These are phyloP conservation scores for Carassius gibelio DNA, from an alignment of 2,113 vertebrate genomes.

Conservation along the genomic window DNA sequence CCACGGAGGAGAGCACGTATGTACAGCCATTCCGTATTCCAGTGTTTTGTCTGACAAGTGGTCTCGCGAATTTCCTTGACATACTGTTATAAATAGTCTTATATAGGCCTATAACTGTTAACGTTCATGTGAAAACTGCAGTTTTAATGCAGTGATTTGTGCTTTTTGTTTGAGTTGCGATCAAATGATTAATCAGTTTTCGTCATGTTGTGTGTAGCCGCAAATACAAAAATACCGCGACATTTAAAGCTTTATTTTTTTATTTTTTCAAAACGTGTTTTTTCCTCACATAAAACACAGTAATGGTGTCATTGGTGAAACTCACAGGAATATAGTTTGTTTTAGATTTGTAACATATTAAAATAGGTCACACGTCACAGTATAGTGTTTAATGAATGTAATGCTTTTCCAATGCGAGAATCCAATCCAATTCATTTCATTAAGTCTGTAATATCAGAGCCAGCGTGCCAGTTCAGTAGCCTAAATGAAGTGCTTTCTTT, in stretches of 20 bases:
- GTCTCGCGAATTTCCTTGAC: slow-evolving; percentile 23
- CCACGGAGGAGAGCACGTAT: slow-evolving; percentile 25
- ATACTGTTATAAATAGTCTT: not conserved
- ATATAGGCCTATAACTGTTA: not conserved
- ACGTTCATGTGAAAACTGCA: not conserved
- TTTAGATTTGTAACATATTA: not conserved
- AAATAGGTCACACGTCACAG: not conserved
- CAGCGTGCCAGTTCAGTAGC: not conserved
- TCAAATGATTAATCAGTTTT: slow-evolving; percentile 46
- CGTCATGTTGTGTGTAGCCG: slow-evolving; percentile 33
- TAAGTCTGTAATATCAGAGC: not conserved
- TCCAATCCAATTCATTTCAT: not conserved
- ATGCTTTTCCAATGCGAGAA: not conserved
- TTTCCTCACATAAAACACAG: not conserved
- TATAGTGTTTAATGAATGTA: not conserved
- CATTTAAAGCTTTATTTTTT: not conserved
- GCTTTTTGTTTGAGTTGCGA: not conserved
- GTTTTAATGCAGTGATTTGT: not conserved
- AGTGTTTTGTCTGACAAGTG: slow-evolving; percentile 1
- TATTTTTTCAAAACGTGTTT: not conserved
- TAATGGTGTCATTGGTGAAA: not conserved
- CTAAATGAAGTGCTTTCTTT: not conserved
- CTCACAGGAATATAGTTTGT: not conserved
- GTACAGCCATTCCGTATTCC: slow-evolving; percentile 5
- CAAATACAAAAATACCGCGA: not conserved